Base-by-base conservation (phyloP, 2,888 invertebrate genomes). In the Heliconius charithonia region DNA sequence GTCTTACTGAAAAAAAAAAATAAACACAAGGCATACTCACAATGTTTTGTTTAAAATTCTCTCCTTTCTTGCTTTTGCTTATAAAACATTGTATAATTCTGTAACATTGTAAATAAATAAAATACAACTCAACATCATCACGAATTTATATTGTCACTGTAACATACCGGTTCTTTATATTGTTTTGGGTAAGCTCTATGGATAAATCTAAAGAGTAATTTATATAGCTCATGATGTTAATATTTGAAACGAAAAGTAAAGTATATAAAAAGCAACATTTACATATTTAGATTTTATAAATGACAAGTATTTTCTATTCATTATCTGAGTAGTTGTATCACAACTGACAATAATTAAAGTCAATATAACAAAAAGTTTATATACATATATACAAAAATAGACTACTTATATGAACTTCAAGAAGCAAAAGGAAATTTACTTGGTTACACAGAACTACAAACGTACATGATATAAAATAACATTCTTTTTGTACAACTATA, bases 1-100 rank as follows among this genome's bases (percentile, higher is more conserved):
- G 85, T 85, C 72, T 79, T 81, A 82, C 90, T 90, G 86, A 63
- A 89, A 89, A 83, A 81, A 81, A 75, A 63, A 86, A 88, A 83
- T 85, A 81, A 85, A 78, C 77, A 79, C 80, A 81, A 82, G 78
- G 76, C 80, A 81, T 90, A 91, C 92, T 92, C 89, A 92, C 91
- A 83, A 83, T 25, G 75, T 79, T 69, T 82, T 81, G 80, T 75
- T 81, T 74, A 25, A 81, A 77, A 75, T 81, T 78, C 80, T 81
- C 72, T 75, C 81, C 81, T 78, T 81, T 84, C 59, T 86, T 80
- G 56, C 80, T 86, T 82, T 85, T 86, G 77, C 87, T 87, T 81
- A 86, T 85, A 87, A 87, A 80, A 88, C 85, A 87, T 84, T 86
- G 85, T 85, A 86, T 82, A 85, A 85, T 82, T 90, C 91, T 91